Evolutionary conservation across 1,140 invertebrate species (phyloP).

Genomic region (Aphis gossypii): DNA sequence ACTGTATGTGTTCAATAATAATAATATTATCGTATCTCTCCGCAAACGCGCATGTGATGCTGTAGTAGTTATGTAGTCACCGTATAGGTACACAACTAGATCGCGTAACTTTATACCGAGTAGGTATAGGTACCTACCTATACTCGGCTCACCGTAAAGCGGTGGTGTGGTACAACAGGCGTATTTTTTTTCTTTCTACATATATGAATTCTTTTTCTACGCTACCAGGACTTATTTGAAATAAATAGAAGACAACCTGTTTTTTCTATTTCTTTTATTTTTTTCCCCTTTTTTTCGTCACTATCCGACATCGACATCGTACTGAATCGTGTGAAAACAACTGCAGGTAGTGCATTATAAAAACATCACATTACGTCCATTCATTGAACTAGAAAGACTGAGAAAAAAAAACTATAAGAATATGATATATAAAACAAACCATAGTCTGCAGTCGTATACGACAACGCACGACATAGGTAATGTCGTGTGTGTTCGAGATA

Average conservation of each 20-base stretch:
- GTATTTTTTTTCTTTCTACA: neutral
- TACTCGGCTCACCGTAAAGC: neutral
- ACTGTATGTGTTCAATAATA: neutral
- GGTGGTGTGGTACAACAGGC: neutral
- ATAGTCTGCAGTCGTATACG: neutral
- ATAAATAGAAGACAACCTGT: neutral
- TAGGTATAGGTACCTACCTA: neutral
- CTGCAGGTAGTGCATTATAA: neutral
- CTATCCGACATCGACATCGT: neutral
- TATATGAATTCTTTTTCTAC: neutral
- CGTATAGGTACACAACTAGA: neutral
- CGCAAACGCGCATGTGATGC: neutral
- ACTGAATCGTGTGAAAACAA: slow-evolving; percentile 15
- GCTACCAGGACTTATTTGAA: neutral
- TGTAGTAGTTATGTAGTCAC: neutral
- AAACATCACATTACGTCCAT: neutral
- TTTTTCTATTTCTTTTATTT: slow-evolving; percentile 18
- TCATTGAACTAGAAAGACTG: slow-evolving; percentile 13
- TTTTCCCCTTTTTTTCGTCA: neutral
- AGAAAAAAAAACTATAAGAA: neutral
- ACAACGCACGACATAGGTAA: neutral
- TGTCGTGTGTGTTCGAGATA: neutral
- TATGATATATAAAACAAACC: neutral
- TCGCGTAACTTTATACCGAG: neutral
- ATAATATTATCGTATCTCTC: neutral